Percentiles rank a stretch among this genome's conserved stretches.
These are phyloP conservation scores for Molothrus ater DNA, from an alignment of 2,797 vertebrate species.

Conservation along the genomic window DNA sequence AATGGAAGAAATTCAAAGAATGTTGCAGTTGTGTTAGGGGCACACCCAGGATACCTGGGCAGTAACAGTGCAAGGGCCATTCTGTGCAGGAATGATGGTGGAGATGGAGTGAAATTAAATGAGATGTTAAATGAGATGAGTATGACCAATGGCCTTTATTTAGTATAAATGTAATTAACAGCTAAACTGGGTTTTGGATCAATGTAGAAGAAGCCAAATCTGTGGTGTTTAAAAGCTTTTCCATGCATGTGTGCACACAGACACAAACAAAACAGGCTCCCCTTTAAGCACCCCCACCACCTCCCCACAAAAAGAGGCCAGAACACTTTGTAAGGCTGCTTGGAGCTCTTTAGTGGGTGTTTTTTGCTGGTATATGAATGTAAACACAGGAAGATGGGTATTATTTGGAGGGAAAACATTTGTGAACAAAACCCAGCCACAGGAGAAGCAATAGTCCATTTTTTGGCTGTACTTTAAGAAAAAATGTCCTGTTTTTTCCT, in stretches of 20 bases:
- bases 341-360: background rate
- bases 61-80: background rate
- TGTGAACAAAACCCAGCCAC: background rate
- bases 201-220: background rate
- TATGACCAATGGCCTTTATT: background rate
- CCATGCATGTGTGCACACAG: background rate
- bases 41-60: background rate
- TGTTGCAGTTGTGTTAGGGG: background rate
- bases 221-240: background rate
- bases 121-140: background rate
- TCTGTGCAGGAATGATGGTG: background rate
- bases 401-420: conserved; percentile 29
- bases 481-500: conserved; percentile 26
- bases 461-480: conserved; percentile 23
- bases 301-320: background rate
- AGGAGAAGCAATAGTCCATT: background rate
- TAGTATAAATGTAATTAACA: background rate
- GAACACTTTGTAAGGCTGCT: background rate
- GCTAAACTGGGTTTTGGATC: background rate
- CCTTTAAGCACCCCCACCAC: background rate
- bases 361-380: conserved; percentile 1
- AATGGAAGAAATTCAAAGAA: background rate
- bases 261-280: background rate
- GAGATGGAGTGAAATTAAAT: background rate
- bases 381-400: conserved; percentile 48